These are phyloP conservation scores for Tenthredo livida DNA, from an alignment of 2,888 invertebrate genomes.

Conservation along the genomic window DNA sequence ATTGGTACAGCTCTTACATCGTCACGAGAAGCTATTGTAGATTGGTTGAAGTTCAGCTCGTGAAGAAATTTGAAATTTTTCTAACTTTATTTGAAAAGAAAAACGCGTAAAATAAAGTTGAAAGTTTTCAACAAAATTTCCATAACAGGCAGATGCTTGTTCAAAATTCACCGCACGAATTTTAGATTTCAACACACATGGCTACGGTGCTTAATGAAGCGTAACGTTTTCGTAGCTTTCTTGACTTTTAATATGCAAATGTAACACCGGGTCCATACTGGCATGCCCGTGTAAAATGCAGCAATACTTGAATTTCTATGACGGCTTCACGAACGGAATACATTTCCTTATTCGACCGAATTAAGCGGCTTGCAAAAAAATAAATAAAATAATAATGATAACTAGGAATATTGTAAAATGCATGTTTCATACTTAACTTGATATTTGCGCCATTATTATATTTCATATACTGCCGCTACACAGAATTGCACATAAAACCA, in stretches of 20 bases:
- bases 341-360: background rate
- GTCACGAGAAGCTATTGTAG: background rate
- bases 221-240: conserved; percentile 5
- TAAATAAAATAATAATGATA: background rate
- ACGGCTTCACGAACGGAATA: background rate
- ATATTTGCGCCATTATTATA: background rate
- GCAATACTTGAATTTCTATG: background rate
- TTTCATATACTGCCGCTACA: background rate
- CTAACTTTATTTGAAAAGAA: conserved; percentile 21
- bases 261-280: conserved; percentile 12
- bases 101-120: background rate
- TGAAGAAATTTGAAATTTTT: conserved; percentile 11
- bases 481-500: background rate
- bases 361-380: background rate
- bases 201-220: conserved; percentile 36
- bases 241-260: conserved; percentile 38
- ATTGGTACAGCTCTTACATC: background rate
- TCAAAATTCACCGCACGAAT: conserved; percentile 18
- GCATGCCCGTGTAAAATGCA: background rate
- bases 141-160: conserved; percentile 24
- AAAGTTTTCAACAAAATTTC: conserved; percentile 38
- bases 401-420: background rate
- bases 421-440: background rate
- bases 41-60: background rate
- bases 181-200: conserved; percentile 41